Evolutionary conservation across 2,797 vertebrate genomes (phyloP).

Genomic region (Gorsachius magnificus): DNA sequence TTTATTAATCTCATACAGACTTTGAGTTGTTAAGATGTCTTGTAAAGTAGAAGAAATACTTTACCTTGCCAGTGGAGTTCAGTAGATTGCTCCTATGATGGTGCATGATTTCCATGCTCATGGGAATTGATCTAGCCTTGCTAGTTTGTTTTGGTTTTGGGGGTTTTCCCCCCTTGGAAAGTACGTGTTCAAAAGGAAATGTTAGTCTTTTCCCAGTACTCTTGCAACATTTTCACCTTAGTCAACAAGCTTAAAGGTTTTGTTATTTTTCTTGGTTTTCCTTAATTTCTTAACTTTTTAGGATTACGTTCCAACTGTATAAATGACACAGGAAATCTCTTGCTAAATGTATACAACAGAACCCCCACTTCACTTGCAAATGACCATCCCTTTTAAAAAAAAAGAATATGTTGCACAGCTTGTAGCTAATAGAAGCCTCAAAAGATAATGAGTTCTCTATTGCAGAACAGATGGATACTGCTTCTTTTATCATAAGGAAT

Average conservation of each 20-base stretch:
- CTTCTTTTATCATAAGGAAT: slow-evolving; percentile 40
- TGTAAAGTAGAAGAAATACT: neutral
- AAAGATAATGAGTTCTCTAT: slow-evolving; percentile 55
- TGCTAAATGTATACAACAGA: neutral
- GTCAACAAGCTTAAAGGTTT: neutral
- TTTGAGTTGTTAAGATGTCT: neutral
- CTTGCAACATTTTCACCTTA: neutral
- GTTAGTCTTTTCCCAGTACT: neutral
- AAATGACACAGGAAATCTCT: slow-evolving; percentile 5
- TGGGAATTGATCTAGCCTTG: neutral
- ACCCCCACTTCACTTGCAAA: slow-evolving; percentile 35
- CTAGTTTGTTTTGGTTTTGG: neutral
- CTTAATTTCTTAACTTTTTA: neutral
- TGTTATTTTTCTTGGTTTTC: neutral
- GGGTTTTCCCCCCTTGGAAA: neutral
- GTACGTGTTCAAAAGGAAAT: neutral
- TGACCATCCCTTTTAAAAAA: slow-evolving; percentile 1
- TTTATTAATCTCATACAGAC: neutral
- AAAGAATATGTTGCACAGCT: slow-evolving; percentile 10
- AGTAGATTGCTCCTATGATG: neutral
- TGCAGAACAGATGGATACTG: slow-evolving; percentile 44
- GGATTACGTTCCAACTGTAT: rapidly evolving
- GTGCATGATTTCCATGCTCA: neutral
- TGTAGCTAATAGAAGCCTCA: slow-evolving; percentile 55
- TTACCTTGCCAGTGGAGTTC: neutral